These are phyloP conservation scores for Oscheius myriophilus DNA, from an alignment of 2,888 invertebrate species.

Conservation along the genomic window DNA sequence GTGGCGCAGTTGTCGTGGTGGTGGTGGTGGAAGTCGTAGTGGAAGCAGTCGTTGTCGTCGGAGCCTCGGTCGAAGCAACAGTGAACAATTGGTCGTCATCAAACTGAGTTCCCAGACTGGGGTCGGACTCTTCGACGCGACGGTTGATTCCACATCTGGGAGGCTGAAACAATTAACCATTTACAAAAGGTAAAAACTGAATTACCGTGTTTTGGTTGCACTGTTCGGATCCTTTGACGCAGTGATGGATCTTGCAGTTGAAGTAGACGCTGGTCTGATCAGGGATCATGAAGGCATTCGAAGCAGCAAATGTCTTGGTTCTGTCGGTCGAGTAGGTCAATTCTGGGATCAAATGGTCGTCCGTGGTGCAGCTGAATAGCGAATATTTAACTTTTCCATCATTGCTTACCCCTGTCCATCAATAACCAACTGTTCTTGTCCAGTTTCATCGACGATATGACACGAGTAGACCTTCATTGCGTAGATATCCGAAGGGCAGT, in stretches of 20 bases:
- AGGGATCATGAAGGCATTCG: slow-evolving; percentile 69
- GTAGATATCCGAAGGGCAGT: slow-evolving; percentile 61
- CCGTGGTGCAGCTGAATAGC: slow-evolving; percentile 14
- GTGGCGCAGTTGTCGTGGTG: slow-evolving; percentile 79
- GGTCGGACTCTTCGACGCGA: neutral
- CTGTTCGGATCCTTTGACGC: slow-evolving; percentile 53
- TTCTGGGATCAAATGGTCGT: slow-evolving; percentile 60
- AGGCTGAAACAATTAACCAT: slow-evolving; percentile 33
- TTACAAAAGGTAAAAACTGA: no score
- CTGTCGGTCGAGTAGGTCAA: slow-evolving; percentile 48
- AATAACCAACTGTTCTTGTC: slow-evolving; percentile 55
- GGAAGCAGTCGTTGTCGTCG: slow-evolving; percentile 1
- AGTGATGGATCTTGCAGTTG: slow-evolving; percentile 67
- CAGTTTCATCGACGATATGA: slow-evolving; percentile 60
- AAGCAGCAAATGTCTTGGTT: slow-evolving; percentile 40
- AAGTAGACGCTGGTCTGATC: slow-evolving; percentile 63
- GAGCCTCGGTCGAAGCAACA: slow-evolving; percentile 1
- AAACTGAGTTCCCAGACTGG: slow-evolving; percentile 5
- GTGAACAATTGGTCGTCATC: slow-evolving; percentile 16
- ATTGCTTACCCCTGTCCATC: slow-evolving; percentile 58
- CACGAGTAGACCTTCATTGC: slow-evolving; percentile 67
- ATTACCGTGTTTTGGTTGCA: slow-evolving; percentile 56
- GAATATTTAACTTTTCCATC: neutral
- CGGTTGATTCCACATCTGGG: slow-evolving; percentile 25
- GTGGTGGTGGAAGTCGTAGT: slow-evolving; percentile 22